Conservation (phyloP, 2,797 vertebrate species). For the Anas acuta region DNA sequence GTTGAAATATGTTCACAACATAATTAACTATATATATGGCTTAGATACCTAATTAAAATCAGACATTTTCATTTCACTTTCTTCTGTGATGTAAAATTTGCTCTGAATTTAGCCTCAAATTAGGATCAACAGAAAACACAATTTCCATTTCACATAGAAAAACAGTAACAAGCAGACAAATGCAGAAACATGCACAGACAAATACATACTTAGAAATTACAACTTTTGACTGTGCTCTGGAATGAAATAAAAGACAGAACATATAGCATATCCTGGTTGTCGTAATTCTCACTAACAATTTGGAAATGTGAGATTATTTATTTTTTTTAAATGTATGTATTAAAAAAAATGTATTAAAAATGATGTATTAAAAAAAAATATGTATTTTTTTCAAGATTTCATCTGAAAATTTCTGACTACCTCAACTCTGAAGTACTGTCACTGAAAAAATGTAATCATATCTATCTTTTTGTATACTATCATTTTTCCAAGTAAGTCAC, state of each 20-base stretch:
- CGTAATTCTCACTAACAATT: background rate
- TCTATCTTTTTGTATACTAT: background rate
- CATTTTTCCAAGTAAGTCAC: constrained; percentile 10
- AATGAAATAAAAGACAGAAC: background rate
- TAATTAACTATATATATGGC: background rate
- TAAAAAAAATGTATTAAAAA: too few species aligned
- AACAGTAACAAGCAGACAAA: background rate
- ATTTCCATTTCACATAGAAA: background rate
- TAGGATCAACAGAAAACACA: background rate
- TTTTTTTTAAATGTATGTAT: too few species aligned
- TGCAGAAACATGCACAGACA: background rate
- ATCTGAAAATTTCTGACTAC: background rate
- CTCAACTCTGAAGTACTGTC: background rate
- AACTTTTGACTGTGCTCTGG: background rate
- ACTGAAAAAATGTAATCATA: background rate
- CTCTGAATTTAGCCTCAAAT: background rate
- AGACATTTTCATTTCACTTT: background rate
- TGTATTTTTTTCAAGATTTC: background rate
- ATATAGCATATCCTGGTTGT: background rate
- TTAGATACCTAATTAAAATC: background rate
- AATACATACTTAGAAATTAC: background rate
- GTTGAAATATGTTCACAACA: background rate
- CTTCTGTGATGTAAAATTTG: background rate
- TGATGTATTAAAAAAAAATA: background rate
- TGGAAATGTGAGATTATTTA: background rate